Evolutionary conservation across 2,113 vertebrate genomes (phyloP).

Genomic region (Antidorcas marsupialis): DNA sequence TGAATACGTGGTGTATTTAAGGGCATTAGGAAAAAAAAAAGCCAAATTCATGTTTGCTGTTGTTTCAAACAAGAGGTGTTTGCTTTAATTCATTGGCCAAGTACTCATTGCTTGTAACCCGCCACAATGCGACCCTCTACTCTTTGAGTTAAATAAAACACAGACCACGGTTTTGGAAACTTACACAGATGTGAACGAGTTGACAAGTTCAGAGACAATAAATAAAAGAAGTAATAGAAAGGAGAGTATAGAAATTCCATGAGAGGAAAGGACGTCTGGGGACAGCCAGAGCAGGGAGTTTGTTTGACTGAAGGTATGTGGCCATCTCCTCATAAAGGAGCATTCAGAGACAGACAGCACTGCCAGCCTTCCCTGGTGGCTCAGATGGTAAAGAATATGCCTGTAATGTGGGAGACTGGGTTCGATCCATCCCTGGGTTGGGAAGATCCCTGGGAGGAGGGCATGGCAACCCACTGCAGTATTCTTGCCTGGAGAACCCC

Average conservation of each 20-base stretch:
- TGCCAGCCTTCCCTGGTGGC: background rate
- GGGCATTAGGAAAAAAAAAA: background rate
- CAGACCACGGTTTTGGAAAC: background rate
- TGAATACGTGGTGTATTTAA: rapidly evolving
- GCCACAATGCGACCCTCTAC: background rate
- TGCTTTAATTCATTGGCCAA: background rate
- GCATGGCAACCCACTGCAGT: background rate
- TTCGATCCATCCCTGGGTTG: background rate
- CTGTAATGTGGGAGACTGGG: background rate
- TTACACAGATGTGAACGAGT: background rate
- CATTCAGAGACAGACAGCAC: background rate
- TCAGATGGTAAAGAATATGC: background rate
- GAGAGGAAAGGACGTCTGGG: background rate
- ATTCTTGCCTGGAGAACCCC: background rate
- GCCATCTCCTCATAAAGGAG: background rate
- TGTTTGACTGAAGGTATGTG: background rate
- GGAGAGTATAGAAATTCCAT: background rate
- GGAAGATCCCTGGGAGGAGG: background rate
- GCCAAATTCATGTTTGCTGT: background rate
- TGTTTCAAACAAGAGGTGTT: background rate
- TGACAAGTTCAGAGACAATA: background rate
- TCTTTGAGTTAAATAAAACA: background rate
- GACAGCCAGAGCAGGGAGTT: no score
- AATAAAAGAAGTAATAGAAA: background rate
- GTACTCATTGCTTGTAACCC: background rate